These are phyloP conservation scores for Phalacrocorax carbo DNA, from an alignment of 2,113 vertebrate species.

Conservation along the genomic window DNA sequence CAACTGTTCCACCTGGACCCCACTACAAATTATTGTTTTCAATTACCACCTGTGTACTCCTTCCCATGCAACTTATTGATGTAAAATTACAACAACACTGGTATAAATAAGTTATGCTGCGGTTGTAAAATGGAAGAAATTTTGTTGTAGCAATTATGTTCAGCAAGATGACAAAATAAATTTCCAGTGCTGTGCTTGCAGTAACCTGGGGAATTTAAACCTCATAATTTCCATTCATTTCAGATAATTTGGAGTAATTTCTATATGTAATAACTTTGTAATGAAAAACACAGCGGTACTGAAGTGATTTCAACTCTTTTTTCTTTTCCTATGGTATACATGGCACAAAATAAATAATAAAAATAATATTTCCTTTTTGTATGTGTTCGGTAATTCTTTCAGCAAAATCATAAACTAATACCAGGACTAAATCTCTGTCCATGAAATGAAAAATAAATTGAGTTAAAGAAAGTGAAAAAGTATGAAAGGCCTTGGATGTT, in stretches of 20 bases:
- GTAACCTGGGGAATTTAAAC: slow-evolving; percentile 88
- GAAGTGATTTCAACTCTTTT: slow-evolving; percentile 78
- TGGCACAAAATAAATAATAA: slow-evolving; percentile 82
- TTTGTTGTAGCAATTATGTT: slow-evolving; percentile 89
- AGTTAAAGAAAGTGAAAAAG: slow-evolving; percentile 82
- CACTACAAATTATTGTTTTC: slow-evolving; percentile 82
- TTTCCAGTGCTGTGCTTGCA: slow-evolving; percentile 83
- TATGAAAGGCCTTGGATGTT: slow-evolving; percentile 79
- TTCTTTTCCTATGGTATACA: slow-evolving; percentile 78
- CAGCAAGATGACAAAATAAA: slow-evolving; percentile 88
- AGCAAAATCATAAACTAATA: slow-evolving; percentile 87
- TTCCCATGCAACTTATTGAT: slow-evolving; percentile 86
- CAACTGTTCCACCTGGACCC: slow-evolving; percentile 81
- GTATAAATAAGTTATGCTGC: slow-evolving; percentile 87
- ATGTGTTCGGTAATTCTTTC: slow-evolving; percentile 82
- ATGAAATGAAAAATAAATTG: slow-evolving; percentile 89
- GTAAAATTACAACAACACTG: slow-evolving; percentile 83
- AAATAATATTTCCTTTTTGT: slow-evolving; percentile 85
- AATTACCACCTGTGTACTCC: slow-evolving; percentile 84
- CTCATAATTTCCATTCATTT: slow-evolving; percentile 90
- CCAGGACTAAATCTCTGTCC: slow-evolving; percentile 84
- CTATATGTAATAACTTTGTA: slow-evolving; percentile 90
- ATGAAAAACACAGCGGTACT: slow-evolving; percentile 85
- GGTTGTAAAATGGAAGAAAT: slow-evolving; percentile 85
- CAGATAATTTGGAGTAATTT: slow-evolving; percentile 90